These are phyloP conservation scores for Eulemur rufifrons DNA, from an alignment of 2,113 vertebrate species.

Conservation along the genomic window DNA sequence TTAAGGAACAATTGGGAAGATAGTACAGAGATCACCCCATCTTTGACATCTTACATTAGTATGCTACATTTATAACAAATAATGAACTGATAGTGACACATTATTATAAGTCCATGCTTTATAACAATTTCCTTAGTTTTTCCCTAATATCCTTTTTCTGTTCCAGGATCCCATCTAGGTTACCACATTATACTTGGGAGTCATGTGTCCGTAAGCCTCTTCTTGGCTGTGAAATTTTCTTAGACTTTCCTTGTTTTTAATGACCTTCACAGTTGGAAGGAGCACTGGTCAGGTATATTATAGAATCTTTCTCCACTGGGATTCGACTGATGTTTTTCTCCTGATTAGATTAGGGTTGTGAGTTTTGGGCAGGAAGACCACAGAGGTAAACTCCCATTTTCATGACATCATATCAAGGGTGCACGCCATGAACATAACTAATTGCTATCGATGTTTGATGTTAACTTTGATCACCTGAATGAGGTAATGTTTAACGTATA, in stretches of 20 bases:
- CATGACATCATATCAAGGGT: background rate
- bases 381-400: background rate
- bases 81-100: no score
- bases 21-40: no score
- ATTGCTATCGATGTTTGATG: background rate
- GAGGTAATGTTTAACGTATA: background rate
- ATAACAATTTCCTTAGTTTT: no score
- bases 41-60: no score
- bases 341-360: background rate
- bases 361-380: background rate
- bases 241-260: background rate
- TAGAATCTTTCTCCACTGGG: background rate
- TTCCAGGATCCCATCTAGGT: no score
- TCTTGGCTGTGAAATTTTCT: background rate
- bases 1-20: no score
- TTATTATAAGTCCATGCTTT: no score
- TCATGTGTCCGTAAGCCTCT: no score
- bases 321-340: background rate
- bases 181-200: no score
- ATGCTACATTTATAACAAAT: no score
- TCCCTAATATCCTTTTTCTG: no score
- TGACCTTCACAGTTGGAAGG: background rate
- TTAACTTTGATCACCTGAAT: background rate
- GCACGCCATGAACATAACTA: background rate
- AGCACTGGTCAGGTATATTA: background rate